These are phyloP conservation scores for Thermophis baileyi DNA, from an alignment of 2,113 vertebrate species.

Conservation along the genomic window DNA sequence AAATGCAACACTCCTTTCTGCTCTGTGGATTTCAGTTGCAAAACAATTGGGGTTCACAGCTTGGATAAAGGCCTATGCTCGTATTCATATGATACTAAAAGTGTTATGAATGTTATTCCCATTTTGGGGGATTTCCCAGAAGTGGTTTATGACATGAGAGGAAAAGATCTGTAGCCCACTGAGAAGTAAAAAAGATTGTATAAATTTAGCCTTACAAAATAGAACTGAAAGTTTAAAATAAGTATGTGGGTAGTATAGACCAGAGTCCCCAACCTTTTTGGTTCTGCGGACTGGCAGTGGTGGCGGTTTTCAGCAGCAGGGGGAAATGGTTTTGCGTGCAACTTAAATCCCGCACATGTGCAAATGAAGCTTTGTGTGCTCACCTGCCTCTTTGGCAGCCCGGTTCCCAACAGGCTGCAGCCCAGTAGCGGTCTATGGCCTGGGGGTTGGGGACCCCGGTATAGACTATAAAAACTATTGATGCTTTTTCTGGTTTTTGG, in stretches of 20 bases:
- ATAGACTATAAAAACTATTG: rapidly evolving
- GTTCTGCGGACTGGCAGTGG: background rate
- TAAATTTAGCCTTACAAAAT: background rate
- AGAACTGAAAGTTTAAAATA: background rate
- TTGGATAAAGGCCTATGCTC: background rate
- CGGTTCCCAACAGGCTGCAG: background rate
- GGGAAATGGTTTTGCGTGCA: background rate
- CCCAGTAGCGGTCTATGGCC: too few relatives aligned
- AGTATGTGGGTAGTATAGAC: background rate
- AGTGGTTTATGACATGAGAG: background rate
- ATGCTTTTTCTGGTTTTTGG: rapidly evolving
- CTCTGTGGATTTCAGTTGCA: background rate
- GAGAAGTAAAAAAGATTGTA: background rate
- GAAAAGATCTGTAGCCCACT: background rate
- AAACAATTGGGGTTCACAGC: background rate
- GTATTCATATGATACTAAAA: background rate
- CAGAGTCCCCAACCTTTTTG: background rate
- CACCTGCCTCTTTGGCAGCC: background rate
- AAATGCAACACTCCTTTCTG: background rate
- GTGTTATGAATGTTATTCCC: background rate
- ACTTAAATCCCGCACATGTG: background rate
- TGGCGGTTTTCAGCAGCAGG: background rate
- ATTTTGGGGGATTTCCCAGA: background rate
- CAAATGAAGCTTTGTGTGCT: background rate
- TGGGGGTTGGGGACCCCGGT: too few relatives aligned